Evolutionary conservation across 2,113 vertebrate genomes (phyloP).

Genomic region (Haemorhous mexicanus): DNA sequence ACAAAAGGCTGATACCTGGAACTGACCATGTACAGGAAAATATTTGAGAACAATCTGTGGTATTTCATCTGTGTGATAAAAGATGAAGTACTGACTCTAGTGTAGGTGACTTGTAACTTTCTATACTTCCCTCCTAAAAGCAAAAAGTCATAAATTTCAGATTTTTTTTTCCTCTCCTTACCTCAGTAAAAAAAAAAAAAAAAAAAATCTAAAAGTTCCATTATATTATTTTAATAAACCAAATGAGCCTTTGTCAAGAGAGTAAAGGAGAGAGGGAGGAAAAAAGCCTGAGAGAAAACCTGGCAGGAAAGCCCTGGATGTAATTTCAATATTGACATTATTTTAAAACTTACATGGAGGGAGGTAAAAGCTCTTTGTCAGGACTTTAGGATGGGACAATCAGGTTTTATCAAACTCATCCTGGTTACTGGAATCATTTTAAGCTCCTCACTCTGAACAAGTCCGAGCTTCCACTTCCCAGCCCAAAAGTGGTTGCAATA

Average conservation of each 20-base stretch:
- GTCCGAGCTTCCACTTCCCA: not conserved
- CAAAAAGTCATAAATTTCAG: not conserved
- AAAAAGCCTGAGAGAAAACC: not conserved
- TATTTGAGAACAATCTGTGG: not conserved
- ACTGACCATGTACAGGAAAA: not conserved
- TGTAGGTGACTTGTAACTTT: not conserved
- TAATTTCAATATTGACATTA: not conserved
- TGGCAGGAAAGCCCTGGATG: not conserved
- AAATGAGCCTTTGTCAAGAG: not conserved
- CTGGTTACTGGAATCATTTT: not conserved
- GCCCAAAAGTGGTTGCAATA: not conserved
- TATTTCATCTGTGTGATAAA: not conserved
- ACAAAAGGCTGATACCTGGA: not conserved
- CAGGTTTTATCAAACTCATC: not conserved
- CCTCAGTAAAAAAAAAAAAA: not conserved
- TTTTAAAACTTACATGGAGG: rapidly evolving
- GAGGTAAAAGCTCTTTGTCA: not conserved
- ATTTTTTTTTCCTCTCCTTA: not conserved
- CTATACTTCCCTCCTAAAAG: not conserved
- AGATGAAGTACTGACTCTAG: not conserved
- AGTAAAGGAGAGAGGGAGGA: not conserved
- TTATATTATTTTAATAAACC: not conserved
- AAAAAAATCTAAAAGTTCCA: not conserved
- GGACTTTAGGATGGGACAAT: not conserved
- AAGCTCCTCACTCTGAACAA: not conserved